Conservation (phyloP, 2,888 invertebrate genomes). For the Synergus gifuensis region DNA sequence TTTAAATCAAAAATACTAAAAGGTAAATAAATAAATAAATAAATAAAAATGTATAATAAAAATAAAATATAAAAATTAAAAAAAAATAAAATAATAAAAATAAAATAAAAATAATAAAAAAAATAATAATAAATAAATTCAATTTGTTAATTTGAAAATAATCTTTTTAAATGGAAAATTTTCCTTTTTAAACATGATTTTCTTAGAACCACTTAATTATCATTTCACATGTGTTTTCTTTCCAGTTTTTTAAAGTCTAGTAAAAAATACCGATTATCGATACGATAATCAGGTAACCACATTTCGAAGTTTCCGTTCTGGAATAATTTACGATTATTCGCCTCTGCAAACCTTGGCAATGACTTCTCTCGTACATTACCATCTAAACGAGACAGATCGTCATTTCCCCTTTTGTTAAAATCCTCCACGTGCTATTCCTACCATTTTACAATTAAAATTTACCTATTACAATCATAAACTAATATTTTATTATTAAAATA, state of each 20-base stretch:
- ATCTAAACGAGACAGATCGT: slow-evolving; percentile 5
- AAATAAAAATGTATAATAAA: too few relatives aligned
- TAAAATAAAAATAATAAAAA: too few relatives aligned
- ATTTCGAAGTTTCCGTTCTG: not conserved
- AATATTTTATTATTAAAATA: too few relatives aligned
- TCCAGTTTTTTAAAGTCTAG: not conserved
- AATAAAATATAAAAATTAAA: too few relatives aligned
- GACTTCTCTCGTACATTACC: slow-evolving; percentile 6
- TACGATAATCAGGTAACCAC: not conserved
- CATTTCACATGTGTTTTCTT: not conserved
- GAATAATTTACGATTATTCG: not conserved
- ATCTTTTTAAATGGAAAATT: not conserved
- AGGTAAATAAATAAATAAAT: too few relatives aligned
- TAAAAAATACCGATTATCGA: not conserved
- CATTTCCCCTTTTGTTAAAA: not conserved
- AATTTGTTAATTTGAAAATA: not conserved
- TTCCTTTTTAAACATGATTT: not conserved
- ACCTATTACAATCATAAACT: not conserved
- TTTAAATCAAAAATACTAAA: too few relatives aligned
- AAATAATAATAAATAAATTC: too few relatives aligned
- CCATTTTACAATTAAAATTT: not conserved
- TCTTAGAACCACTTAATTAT: not conserved
- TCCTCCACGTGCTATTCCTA: not conserved
- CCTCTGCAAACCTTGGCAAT: slow-evolving; percentile 17
- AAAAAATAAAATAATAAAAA: too few relatives aligned